These are phyloP conservation scores for Boulengeromyrus knoepffleri DNA, from an alignment of 2,113 vertebrate genomes.

Conservation along the genomic window DNA sequence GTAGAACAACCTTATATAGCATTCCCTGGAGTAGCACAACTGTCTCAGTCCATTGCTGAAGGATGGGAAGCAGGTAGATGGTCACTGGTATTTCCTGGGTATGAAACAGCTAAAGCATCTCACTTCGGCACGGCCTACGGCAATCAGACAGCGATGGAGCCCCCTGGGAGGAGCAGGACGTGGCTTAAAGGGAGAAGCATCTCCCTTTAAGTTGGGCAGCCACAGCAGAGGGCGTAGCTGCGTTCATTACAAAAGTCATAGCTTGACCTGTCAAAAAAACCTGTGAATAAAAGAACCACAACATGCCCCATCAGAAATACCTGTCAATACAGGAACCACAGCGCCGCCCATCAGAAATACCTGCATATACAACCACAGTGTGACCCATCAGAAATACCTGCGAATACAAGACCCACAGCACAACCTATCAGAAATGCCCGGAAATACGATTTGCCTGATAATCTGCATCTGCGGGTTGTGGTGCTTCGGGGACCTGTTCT, in stretches of 20 bases:
- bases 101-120: constrained; percentile 4
- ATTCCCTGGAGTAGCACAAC: neutral
- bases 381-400: neutral
- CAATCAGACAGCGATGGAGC: constrained; percentile 1
- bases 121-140: neutral
- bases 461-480: neutral
- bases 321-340: neutral
- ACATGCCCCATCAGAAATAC: neutral
- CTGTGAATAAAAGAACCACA: neutral
- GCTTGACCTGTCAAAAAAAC: neutral
- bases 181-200: no score
- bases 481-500: neutral
- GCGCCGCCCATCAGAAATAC: neutral
- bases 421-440: neutral
- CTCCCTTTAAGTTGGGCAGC: no score
- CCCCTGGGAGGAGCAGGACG: neutral
- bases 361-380: neutral
- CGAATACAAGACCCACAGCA: neutral
- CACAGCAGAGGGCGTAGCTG: neutral
- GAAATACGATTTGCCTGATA: neutral
- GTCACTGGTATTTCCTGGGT: neutral
- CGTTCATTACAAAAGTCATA: neutral
- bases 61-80: neutral
- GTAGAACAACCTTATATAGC: neutral
- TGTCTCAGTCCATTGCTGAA: neutral